Percentiles rank a stretch among this genome's conserved stretches.
phyloP scores from a whole-genome alignment of 92 coral and sea anemone species.

The Scolanthus callimorphus region DNA sequence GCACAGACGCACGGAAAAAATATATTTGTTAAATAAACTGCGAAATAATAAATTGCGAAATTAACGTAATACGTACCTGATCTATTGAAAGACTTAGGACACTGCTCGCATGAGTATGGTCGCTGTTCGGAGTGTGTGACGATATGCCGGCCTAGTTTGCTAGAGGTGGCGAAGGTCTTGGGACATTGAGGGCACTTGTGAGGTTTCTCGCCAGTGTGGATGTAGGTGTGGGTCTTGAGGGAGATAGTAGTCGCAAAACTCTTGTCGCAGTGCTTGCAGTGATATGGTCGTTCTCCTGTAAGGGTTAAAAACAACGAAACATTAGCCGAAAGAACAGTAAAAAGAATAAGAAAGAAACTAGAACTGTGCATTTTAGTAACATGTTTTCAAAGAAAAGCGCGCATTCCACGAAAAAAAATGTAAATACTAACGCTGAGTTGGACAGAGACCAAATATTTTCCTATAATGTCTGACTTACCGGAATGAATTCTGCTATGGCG shows the following conservation, averaged over 20 bases:
- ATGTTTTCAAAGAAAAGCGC: too few relatives aligned
- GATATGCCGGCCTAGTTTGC: conserved; percentile 96
- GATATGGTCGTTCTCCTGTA: conserved; percentile 98
- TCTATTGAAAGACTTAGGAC: conserved; percentile 97
- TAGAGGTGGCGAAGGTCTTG: conserved; percentile 98
- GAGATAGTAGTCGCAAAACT: conserved; percentile 98
- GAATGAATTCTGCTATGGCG: conserved; percentile 98
- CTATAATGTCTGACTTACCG: conserved; percentile 54
- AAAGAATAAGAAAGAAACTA: too few relatives aligned
- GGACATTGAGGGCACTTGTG: conserved; percentile 99
- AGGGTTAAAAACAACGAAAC: too few relatives aligned
- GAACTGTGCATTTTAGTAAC: too few relatives aligned
- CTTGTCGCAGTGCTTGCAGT: conserved; percentile 94
- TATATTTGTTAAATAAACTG: too few relatives aligned
- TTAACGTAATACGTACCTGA: conserved; percentile 90
- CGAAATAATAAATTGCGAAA: too few relatives aligned
- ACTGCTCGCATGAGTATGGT: conserved; percentile 88
- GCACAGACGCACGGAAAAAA: too few relatives aligned
- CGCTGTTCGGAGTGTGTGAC: conserved; percentile 98
- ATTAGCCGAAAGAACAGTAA: too few relatives aligned
- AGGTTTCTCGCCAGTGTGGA: conserved; percentile 98
- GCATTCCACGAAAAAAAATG: too few relatives aligned
- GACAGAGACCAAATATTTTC: too few relatives aligned
- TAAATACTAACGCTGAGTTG: too few relatives aligned
- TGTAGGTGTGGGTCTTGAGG: conserved; percentile 96